These are phyloP conservation scores for Cotesia vestalis DNA, from an alignment of 1,140 invertebrate genomes.

Conservation along the genomic window DNA sequence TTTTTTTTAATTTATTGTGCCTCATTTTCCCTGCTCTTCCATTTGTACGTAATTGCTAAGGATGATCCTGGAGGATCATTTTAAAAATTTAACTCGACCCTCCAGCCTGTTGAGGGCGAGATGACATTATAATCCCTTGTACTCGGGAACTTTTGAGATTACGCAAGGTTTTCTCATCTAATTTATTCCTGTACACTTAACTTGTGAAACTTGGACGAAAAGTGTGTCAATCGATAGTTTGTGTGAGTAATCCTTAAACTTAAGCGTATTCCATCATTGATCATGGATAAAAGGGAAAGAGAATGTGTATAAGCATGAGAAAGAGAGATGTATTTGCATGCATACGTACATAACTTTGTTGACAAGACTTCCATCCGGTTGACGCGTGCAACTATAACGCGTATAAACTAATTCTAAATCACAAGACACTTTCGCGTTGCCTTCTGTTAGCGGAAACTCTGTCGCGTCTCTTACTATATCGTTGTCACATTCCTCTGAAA, in stretches of 20 bases:
- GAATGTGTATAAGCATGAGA: not conserved
- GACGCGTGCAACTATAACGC: not conserved
- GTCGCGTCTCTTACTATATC: not conserved
- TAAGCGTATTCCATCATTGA: not conserved
- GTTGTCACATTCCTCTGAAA: not conserved
- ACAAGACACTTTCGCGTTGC: not conserved
- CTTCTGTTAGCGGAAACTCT: not conserved
- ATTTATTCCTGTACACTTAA: slow-evolving; percentile 3
- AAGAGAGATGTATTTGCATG: not conserved
- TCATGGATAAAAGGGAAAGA: not conserved
- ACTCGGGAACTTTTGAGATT: not conserved
- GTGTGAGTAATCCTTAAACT: not conserved
- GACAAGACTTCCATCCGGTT: not conserved
- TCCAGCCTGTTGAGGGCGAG: not conserved
- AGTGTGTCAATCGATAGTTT: slow-evolving; percentile 28
- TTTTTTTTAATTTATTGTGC: slow-evolving; percentile 27
- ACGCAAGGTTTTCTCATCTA: not conserved
- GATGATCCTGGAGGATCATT: not conserved
- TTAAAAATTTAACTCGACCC: not conserved
- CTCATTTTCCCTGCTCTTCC: slow-evolving; percentile 8
- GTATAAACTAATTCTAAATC: slow-evolving; percentile 1
- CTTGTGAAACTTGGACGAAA: not conserved
- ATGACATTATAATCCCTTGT: slow-evolving; percentile 1
- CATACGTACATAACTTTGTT: not conserved
- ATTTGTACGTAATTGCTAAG: not conserved